Evolutionary conservation across 1,140 invertebrate genomes (phyloP).

Genomic region (Zaprionus gabonicus): DNA sequence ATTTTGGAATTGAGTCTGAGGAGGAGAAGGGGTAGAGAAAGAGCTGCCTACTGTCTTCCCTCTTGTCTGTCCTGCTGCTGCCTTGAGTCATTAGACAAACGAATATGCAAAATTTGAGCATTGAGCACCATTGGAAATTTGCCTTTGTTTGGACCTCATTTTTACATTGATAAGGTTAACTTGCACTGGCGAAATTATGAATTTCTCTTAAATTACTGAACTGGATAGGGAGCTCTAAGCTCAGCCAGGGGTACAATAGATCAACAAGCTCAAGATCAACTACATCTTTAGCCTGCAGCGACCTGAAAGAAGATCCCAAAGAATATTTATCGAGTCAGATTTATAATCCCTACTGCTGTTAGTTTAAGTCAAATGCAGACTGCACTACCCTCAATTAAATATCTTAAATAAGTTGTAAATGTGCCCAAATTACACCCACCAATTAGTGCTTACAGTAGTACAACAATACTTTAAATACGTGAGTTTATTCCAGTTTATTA

Average conservation of each 20-base stretch:
- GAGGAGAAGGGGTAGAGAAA: background rate
- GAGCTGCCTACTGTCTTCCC: background rate
- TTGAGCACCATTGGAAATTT: background rate
- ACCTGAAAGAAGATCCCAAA: too few species aligned
- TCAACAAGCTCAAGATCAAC: too few species aligned
- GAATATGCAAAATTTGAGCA: background rate
- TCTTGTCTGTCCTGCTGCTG: background rate
- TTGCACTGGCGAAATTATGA: too few species aligned
- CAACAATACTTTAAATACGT: constrained; percentile 8
- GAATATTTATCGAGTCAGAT: too few species aligned
- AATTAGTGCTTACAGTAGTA: background rate
- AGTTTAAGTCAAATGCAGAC: too few species aligned
- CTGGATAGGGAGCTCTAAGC: too few species aligned
- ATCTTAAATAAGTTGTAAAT: constrained; percentile 27
- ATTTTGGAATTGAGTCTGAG: background rate
- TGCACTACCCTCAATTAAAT: background rate
- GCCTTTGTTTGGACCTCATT: too few species aligned
- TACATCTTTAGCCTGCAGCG: too few species aligned
- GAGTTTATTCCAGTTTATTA: constrained; percentile 13
- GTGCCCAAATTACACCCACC: background rate
- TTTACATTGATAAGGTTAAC: too few species aligned
- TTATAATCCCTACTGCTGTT: too few species aligned
- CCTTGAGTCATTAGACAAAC: background rate
- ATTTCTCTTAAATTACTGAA: too few species aligned
- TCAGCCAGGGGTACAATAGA: too few species aligned